Percentiles rank a stretch among this genome's conserved stretches.
These are phyloP conservation scores for Hesperophylax magnus DNA, from an alignment of 1,140 invertebrate species.

Conservation along the genomic window DNA sequence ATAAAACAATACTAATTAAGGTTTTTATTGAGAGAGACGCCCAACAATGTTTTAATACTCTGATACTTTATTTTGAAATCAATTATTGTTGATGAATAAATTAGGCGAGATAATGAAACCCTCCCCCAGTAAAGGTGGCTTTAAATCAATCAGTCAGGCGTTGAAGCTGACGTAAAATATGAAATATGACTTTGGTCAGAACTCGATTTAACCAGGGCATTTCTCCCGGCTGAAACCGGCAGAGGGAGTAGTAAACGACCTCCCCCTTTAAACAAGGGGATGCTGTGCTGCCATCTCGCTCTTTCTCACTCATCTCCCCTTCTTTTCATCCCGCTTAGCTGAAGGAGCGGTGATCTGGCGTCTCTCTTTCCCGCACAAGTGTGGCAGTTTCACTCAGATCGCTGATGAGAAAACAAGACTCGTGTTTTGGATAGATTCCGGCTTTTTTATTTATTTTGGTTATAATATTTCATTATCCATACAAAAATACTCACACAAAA, in stretches of 20 bases:
- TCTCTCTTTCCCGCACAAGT: conserved; percentile 33
- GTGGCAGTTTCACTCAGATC: conserved; percentile 40
- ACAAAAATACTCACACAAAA: too few species aligned
- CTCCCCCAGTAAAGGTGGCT: background rate
- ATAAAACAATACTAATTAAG: background rate
- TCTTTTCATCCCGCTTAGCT: background rate
- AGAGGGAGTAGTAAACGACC: conserved; percentile 8
- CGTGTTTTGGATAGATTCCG: conserved; percentile 10
- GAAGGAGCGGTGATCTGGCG: conserved; percentile 11
- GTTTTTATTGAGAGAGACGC: too few species aligned
- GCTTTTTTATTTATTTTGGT: too few species aligned
- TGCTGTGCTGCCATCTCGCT: conserved; percentile 34
- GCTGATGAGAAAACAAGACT: conserved; percentile 35
- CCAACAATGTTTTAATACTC: too few species aligned
- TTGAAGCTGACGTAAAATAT: conserved; percentile 14
- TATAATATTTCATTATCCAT: too few species aligned
- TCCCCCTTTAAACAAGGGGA: conserved; percentile 15
- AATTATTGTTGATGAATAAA: background rate
- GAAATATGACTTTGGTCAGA: conserved; percentile 3
- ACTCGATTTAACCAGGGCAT: conserved; percentile 6
- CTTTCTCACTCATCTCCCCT: background rate
- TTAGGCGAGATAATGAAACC: background rate
- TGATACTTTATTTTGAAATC: too few species aligned
- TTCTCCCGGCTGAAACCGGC: conserved; percentile 18
- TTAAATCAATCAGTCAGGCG: background rate